Percentiles rank a stretch among this genome's conserved stretches.
Conservation (phyloP, 2,888 invertebrate species). For the Eilema depressum region DNA sequence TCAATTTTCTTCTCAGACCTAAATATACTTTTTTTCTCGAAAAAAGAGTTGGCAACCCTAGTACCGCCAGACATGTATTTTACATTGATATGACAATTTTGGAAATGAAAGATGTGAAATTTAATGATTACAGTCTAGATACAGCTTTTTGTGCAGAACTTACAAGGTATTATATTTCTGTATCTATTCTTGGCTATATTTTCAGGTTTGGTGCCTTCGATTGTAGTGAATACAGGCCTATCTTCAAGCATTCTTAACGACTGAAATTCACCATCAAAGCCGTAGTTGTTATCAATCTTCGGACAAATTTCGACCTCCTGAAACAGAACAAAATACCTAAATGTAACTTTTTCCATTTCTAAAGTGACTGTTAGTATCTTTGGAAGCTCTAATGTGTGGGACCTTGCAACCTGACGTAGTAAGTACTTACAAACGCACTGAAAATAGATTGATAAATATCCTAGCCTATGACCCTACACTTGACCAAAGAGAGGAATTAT, state of each 20-base stretch:
- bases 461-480: too few species aligned
- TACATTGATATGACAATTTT: neutral
- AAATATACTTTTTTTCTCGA: too few species aligned
- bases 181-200: constrained; percentile 98
- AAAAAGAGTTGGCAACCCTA: too few species aligned
- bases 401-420: too few species aligned
- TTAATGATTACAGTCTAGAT: neutral
- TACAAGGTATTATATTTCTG: constrained; percentile 97
- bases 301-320: constrained; percentile 66
- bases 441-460: too few species aligned
- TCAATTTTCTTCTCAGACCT: too few species aligned
- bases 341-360: neutral
- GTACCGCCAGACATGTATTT: too few species aligned
- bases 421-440: too few species aligned
- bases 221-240: constrained; percentile 94
- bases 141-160: constrained; percentile 49
- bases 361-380: neutral
- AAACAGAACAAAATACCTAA: constrained; percentile 18
- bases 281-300: constrained; percentile 60
- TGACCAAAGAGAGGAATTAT: too few species aligned
- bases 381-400: too few species aligned
- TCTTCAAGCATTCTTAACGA: constrained; percentile 96
- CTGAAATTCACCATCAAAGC: constrained; percentile 99
- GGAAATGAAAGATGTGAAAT: neutral
- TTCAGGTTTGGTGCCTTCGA: constrained; percentile 95